Evolutionary conservation across 2,113 vertebrate genomes (phyloP), one percentile per base, ranked within the genome.

Genomic region (Gobius niger): DNA sequence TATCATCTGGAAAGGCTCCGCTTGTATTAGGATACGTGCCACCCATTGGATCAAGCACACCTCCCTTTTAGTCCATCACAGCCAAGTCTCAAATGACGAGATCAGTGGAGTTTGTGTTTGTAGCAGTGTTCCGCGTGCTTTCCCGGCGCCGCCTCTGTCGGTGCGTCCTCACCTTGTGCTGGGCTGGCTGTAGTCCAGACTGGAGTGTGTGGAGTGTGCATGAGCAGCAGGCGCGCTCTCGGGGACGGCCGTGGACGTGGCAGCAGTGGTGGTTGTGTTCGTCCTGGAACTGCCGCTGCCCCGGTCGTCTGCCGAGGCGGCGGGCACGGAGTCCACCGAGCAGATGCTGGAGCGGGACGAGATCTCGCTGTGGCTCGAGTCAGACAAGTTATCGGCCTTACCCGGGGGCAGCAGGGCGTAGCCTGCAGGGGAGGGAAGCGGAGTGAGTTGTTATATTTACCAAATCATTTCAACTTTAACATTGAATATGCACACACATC

Each of bases 351-450:
- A 98, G 41, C 96, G 93, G 4, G 96, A 98, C 0, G 96, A 98
- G 63, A 98, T 96, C 92, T 99, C 96, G 2, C 96, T 98, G 90
- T 97, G 96, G 57, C 96, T 98, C 16, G 96, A 98, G 91, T 99
- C 96, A 0, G 95, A 96, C 76, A 95, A 92, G 88, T 95, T 95
- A 81, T 97, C 96, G 0, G 93, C 93, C 81, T 94, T 97, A 13
- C 93, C 87, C 24, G 91, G 89, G 0, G 95, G 93, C 2, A 91
- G 91, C 72, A 95, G 91, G 15, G 93, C 82, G 0, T 95, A 95
- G 79, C 95, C 95, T 97, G 63, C 15, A n/a, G 15, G 72, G 18
- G 84, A 61, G 82, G 82, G 56, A 24, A 24, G 24, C 24, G 24
- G 24, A 24, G 24, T 24, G n/a, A n/a, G n/a, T n/a, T n/a, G n/a